Evolutionary conservation across 2,797 vertebrate genomes (phyloP).

Genomic region (Sciurus carolinensis): DNA sequence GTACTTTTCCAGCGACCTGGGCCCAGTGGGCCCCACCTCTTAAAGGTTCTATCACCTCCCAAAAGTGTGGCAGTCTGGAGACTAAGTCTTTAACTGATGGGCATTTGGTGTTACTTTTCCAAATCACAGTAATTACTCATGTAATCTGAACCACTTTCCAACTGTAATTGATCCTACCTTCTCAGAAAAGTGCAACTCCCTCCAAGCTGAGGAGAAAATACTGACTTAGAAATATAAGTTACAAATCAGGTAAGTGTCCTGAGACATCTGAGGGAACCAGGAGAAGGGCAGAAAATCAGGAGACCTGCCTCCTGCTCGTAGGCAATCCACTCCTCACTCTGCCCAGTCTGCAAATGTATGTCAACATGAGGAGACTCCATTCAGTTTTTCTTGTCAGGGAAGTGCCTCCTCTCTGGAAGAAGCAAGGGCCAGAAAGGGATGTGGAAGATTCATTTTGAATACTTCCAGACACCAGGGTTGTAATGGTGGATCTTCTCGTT

Average conservation of each 20-base stretch:
- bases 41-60: background rate
- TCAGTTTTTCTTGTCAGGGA: background rate
- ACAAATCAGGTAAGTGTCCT: background rate
- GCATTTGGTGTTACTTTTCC: background rate
- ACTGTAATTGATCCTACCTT: background rate
- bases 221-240: background rate
- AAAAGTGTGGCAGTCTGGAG: background rate
- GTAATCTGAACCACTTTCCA: background rate
- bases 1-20: background rate
- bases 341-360: fast-evolving
- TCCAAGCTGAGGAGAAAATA: background rate
- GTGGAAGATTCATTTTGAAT: background rate
- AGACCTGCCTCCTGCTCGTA: background rate
- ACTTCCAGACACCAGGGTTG: background rate
- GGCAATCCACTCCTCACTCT: background rate
- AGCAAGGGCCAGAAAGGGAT: background rate
- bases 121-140: background rate
- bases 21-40: background rate
- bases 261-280: background rate
- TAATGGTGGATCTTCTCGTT: background rate
- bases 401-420: background rate
- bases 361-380: background rate
- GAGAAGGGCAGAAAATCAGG: background rate
- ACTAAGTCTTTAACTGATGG: background rate
- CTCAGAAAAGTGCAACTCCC: background rate